Percentiles rank a stretch among this genome's conserved stretches.
Conservation (phyloP, 2,113 vertebrate genomes). For the Pluvialis apricaria region DNA sequence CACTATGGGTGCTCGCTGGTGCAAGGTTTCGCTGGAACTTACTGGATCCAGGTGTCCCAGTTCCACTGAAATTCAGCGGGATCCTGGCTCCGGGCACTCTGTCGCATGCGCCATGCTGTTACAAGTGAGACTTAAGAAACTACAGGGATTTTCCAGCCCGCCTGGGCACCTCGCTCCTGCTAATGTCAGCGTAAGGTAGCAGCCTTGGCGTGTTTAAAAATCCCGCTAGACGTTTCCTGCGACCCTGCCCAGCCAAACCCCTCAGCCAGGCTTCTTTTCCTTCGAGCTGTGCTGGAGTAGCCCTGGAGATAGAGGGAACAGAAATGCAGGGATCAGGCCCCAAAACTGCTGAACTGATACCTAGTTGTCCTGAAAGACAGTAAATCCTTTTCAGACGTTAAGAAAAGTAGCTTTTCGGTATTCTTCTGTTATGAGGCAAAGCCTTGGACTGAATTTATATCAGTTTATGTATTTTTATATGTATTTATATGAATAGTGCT, state of each 20-base stretch:
- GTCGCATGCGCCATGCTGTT: neutral
- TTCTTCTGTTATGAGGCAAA: neutral
- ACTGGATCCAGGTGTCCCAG: neutral
- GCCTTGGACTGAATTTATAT: neutral
- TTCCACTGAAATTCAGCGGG: neutral
- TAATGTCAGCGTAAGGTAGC: neutral
- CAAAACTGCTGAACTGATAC: neutral
- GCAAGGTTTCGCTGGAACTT: neutral
- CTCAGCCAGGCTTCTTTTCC: neutral
- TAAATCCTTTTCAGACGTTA: neutral
- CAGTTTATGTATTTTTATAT: neutral
- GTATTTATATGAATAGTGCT: neutral
- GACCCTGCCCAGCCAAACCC: neutral
- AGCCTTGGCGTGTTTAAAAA: neutral
- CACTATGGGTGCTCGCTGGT: accelerated
- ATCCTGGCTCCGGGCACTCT: neutral
- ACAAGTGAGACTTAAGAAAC: neutral
- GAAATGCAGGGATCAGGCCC: neutral
- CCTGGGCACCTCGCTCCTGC: neutral
- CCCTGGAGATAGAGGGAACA: neutral
- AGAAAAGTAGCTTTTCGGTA: neutral
- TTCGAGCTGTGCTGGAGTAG: neutral
- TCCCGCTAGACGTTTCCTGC: neutral
- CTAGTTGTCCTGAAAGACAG: neutral
- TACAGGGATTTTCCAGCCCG: neutral